These are phyloP conservation scores for Aspiorhynchus laticeps DNA, from an alignment of 2,113 vertebrate species.

Conservation along the genomic window DNA sequence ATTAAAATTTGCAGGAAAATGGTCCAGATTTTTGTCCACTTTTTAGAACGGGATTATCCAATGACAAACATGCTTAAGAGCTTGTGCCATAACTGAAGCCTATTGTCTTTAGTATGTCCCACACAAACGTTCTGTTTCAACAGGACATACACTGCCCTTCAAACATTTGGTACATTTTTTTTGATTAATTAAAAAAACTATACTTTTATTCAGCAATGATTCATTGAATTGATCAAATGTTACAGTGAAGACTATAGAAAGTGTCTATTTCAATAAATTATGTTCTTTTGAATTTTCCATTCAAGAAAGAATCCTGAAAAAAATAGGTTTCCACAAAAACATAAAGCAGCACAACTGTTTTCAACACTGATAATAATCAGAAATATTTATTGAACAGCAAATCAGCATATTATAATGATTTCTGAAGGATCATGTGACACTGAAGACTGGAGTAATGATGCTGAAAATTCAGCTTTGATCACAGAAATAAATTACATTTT, in stretches of 20 bases:
- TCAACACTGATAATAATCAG: background rate
- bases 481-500: background rate
- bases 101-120: background rate
- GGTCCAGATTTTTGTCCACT: background rate
- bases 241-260: too few species aligned
- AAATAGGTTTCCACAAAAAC: background rate
- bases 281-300: background rate
- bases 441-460: background rate
- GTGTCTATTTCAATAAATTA: too few species aligned
- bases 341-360: background rate
- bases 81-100: background rate
- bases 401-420: background rate
- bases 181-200: too few species aligned
- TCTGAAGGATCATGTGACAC: background rate
- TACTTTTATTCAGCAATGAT: background rate
- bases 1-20: too few species aligned
- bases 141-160: background rate
- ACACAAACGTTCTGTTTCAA: background rate
- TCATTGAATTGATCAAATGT: background rate
- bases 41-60: background rate
- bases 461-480: background rate
- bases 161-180: background rate
- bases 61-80: background rate
- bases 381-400: background rate
- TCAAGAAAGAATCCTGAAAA: background rate